A percentile compares a stretch with the other conserved stretches of the same genome.
Conservation (phyloP, 2,888 invertebrate species). For the Drosophila kambysellisi region DNA sequence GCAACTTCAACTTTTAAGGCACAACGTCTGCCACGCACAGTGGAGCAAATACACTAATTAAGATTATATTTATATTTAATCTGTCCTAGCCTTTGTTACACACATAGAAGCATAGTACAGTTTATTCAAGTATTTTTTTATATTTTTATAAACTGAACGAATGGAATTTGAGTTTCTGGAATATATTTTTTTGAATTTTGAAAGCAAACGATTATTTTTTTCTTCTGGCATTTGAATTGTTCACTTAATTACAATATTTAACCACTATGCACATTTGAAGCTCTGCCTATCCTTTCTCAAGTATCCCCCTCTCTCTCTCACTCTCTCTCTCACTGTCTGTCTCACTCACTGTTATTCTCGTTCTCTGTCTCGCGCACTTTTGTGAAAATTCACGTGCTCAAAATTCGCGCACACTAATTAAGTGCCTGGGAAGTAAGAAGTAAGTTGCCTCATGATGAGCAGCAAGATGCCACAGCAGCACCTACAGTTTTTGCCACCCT, state of each 20-base stretch:
- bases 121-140: not conserved
- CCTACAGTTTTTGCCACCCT: not conserved
- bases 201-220: not conserved
- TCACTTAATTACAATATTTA: not conserved
- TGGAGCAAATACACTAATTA: conserved; percentile 7
- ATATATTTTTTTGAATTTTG: not conserved
- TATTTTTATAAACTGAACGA: not conserved
- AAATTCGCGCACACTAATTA: conserved; percentile 80
- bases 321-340: not conserved
- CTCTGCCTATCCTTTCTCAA: conserved; percentile 16
- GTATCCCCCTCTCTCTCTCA: not conserved
- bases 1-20: conserved; percentile 57
- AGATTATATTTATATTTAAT: not conserved
- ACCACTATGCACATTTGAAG: conserved; percentile 34
- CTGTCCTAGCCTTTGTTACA: not conserved
- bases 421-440: conserved; percentile 76
- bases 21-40: conserved; percentile 37
- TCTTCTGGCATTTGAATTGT: not conserved
- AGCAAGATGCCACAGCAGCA: conserved; percentile 44
- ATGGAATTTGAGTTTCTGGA: not conserved
- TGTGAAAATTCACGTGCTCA: conserved; percentile 77
- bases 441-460: conserved; percentile 74
- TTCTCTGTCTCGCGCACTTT: conserved; percentile 50
- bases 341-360: not conserved
- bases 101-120: not conserved